Base-by-base conservation (phyloP, 1,140 invertebrate species). In the Drosophila tristis region DNA sequence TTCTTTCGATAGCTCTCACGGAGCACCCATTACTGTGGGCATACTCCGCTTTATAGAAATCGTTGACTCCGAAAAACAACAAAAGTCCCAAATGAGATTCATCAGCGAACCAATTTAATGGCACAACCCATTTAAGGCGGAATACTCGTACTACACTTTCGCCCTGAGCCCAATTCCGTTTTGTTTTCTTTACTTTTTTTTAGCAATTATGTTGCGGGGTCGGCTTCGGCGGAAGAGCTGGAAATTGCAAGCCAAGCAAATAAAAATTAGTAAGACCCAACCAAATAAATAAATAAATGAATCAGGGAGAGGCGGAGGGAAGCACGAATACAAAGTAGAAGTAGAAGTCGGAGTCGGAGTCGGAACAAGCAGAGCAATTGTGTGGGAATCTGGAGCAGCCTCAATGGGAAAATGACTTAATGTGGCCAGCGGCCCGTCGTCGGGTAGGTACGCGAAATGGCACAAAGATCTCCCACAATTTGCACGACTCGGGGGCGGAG, bases 331-430 rank as follows among this genome's bases (percentile, higher is more conserved):
- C 45, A 50, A 48, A 26, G 42, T 25, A 7, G 51, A 55, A 56
- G 42, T 29, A 11, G 47, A 1, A 13, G 3, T 39, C 11, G 35
- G 35, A 63, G 42, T 23, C 31, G 39, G 31, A 35, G 35, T 13
- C 11, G 35, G 11, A 62, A 48, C 67, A 70, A 62, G 72, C 67
- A 50, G 49, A 64, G 79, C 74, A 79, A 77, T 87, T 89, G 84
- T 89, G 57, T 79, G 84, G 61, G 84, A 84, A 87, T 87, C 74
- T 89, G 75, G 82, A 89, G 84, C 82, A 89, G 62, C 72, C 71
- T 78, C 68, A 89, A 75, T 82, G 84, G 56, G 84, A 87, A 87
- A 87, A 89, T 89, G 62, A 84, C 82, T 89, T 89, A 87, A 87
- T 82, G 78, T 55, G 47, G 47, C n/a, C 31, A n/a, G 9, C n/a